Conservation (phyloP, 2,888 invertebrate species). For the Chaitophorus viminalis region DNA sequence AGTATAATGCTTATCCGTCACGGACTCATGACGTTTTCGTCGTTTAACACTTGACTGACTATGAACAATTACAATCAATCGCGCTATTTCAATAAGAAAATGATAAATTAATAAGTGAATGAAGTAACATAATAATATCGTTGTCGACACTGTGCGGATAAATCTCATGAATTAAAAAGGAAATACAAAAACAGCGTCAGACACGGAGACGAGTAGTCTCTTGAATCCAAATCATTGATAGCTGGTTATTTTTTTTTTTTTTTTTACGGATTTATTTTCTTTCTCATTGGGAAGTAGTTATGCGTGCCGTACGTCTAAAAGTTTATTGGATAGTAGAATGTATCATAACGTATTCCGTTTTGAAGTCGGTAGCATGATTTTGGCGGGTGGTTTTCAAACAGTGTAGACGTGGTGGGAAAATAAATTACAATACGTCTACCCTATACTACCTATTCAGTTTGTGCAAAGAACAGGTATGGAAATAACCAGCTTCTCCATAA, state of each 20-base stretch:
- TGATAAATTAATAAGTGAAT: neutral
- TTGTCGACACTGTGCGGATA: neutral
- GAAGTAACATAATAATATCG: no score
- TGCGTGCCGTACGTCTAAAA: no score
- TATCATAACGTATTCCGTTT: no score
- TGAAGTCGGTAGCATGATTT: no score
- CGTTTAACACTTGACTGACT: neutral
- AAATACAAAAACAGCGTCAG: neutral
- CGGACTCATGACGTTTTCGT: neutral
- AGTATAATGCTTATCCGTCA: neutral
- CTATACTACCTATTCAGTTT: no score
- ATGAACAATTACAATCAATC: neutral
- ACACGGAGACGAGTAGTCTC: neutral
- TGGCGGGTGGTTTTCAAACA: no score
- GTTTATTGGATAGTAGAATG: no score
- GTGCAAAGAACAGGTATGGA: neutral
- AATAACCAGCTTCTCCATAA: neutral
- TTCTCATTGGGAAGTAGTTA: no score
- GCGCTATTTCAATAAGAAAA: neutral
- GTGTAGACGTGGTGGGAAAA: no score
- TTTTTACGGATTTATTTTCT: no score
- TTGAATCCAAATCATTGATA: neutral
- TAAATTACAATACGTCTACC: no score
- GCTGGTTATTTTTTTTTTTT: neutral
- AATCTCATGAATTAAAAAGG: neutral